Conservation (phyloP, 1,140 invertebrate species). For the Drosophila hydei region DNA sequence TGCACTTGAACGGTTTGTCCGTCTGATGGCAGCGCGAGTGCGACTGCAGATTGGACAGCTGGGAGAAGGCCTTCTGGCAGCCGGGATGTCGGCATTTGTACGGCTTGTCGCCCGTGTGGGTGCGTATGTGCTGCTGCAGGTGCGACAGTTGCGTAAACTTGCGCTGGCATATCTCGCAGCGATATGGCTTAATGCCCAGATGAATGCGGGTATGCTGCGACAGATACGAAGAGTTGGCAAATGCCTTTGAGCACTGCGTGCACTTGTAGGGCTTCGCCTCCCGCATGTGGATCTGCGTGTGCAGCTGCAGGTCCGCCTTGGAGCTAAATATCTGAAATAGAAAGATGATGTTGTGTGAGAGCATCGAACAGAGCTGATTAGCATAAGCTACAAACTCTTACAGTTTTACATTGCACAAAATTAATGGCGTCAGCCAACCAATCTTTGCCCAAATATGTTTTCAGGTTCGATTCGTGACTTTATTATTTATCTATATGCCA, state of each 20-base stretch:
- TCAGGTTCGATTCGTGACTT: too few relatives aligned
- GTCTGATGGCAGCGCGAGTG: conserved; percentile 99
- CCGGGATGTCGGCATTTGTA: conserved; percentile 99
- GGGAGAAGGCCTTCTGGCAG: conserved; percentile 99
- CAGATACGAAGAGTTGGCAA: conserved; percentile 99
- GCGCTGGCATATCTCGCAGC: conserved; percentile 98
- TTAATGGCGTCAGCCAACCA: not conserved
- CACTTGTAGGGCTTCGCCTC: conserved; percentile 99
- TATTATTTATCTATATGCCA: too few relatives aligned
- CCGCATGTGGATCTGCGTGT: conserved; percentile 98
- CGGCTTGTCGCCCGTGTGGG: conserved; percentile 99
- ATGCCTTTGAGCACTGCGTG: conserved; percentile 98
- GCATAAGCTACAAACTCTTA: not conserved
- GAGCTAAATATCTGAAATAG: conserved; percentile 96
- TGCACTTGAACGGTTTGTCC: conserved; percentile 96
- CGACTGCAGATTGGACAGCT: conserved; percentile 98
- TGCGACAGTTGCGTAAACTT: conserved; percentile 99
- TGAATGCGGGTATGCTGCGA: conserved; percentile 99
- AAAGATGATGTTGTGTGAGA: conserved; percentile 74
- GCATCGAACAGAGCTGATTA: conserved; percentile 19
- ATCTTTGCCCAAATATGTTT: too few relatives aligned
- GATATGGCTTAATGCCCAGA: conserved; percentile 98
- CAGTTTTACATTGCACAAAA: conserved; percentile 4
- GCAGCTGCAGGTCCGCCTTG: conserved; percentile 98
- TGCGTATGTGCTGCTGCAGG: conserved; percentile 99